These are phyloP conservation scores for Callocephalon fimbriatum DNA, from an alignment of 2,113 vertebrate species.

Conservation along the genomic window DNA sequence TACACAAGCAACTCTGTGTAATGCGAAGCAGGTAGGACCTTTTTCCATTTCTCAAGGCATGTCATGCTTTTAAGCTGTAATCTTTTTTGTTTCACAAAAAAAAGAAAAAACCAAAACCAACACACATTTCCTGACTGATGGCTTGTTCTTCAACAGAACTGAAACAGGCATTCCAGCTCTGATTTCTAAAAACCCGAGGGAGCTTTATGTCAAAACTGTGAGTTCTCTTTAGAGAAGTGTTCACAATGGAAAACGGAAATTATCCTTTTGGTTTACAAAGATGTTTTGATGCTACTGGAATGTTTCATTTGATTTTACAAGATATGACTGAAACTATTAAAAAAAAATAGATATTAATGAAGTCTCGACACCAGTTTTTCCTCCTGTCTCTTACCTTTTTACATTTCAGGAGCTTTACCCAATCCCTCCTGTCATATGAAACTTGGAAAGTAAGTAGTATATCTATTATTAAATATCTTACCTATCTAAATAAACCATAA, in stretches of 20 bases:
- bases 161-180: background rate
- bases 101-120: background rate
- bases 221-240: background rate
- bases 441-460: background rate
- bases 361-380: background rate
- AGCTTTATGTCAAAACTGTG: background rate
- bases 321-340: background rate
- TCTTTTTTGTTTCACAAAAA: background rate
- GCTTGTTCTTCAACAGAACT: background rate
- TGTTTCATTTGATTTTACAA: background rate
- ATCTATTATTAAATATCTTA: background rate
- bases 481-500: rapidly evolving
- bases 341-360: background rate
- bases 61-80: background rate
- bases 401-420: background rate
- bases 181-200: background rate
- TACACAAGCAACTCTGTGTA: rapidly evolving
- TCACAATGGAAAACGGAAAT: background rate
- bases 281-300: background rate
- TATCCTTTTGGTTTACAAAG: background rate
- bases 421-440: background rate
- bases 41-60: background rate
- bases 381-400: background rate
- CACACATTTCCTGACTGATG: background rate
- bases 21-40: background rate